phyloP scores from a whole-genome alignment of 2,888 invertebrate genomes.

The Hyppa rectilinea region DNA sequence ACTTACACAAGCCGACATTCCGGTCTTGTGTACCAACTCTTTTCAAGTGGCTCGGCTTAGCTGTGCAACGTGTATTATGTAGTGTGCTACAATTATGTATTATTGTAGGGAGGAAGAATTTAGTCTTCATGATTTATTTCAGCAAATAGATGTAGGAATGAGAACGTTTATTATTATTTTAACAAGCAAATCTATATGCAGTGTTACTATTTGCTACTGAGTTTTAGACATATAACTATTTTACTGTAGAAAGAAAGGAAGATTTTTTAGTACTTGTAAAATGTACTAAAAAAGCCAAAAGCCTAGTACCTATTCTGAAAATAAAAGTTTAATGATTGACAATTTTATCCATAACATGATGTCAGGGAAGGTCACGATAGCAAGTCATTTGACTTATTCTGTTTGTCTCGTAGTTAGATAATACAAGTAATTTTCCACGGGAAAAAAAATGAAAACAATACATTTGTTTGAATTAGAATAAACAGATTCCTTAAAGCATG shows the following conservation, averaged over 20 bases:
- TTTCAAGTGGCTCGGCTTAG: conserved; percentile 80
- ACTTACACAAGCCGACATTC: conserved; percentile 77
- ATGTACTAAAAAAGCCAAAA: too few relatives aligned
- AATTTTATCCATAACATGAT: too few relatives aligned
- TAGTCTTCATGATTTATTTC: not conserved
- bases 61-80: conserved; percentile 49
- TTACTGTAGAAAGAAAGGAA: too few relatives aligned
- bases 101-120: conserved; percentile 9
- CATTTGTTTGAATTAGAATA: conserved; percentile 25
- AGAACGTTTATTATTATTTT: too few relatives aligned
- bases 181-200: too few relatives aligned
- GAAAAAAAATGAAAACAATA: conserved; percentile 22
- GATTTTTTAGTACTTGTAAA: too few relatives aligned
- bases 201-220: too few relatives aligned
- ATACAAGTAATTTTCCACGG: conserved; percentile 1
- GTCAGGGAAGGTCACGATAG: too few relatives aligned
- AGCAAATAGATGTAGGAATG: too few relatives aligned
- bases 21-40: conserved; percentile 78
- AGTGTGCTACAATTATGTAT: conserved; percentile 20
- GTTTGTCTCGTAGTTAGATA: conserved; percentile 5
- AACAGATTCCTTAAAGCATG: conserved; percentile 11
- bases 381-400: not conserved
- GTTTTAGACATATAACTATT: too few relatives aligned
- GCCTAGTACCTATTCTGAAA: too few relatives aligned
- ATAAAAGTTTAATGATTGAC: too few relatives aligned